Evolutionary conservation across 2,888 invertebrate species (phyloP), one percentile per base, ranked within the genome.

Genomic region (Xiphydria camelus): DNA sequence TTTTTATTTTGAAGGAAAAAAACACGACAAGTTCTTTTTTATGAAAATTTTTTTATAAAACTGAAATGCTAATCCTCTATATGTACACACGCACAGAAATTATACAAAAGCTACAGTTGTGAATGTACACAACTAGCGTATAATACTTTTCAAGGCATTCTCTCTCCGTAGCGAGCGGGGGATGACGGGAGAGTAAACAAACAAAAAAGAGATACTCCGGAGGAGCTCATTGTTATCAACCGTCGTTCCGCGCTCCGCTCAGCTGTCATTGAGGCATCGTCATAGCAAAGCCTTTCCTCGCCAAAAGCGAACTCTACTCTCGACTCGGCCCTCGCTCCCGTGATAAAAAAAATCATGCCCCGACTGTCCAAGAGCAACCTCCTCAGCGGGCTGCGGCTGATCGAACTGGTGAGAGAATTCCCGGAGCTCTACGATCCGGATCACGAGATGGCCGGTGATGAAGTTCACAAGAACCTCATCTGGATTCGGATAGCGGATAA

Each of bases 401-500:
- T 59, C 26, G 49, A 64, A 9, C 45, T 55, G 14, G 41, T 64
- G 1, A 55, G 46, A 34, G 5, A n/a, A 4, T 44, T 53, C 14
- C 58, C 57, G 0, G 49, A 53, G 23, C 32, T 64, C 14, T 44
- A 57, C 32, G 55, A 60, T 21, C 35, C 52, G 6, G 37, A 26
- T 4, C 48, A 55, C 15, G 50, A 48, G 4, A 33, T 40, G 5
- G 37, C 45, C 4, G 33, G 42, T 9, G 49, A 55, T 17, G 15
- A 5, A 5, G 9, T 26, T 10, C 33, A 40, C 37, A 49, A 52
- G 36, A 46, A 49, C 38, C 32, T 39, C 1, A 12, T 47, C 17
- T 64, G 57, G 55, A 51, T 53, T n/a, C 45, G 47, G 19, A 45
- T 62, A 5, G 52, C 61, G 1, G 35, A 26, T 0, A 50, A 57